Evolutionary conservation across 2,113 vertebrate species (phyloP), one percentile per base, ranked within the genome.

Genomic region (Marmota monax): DNA sequence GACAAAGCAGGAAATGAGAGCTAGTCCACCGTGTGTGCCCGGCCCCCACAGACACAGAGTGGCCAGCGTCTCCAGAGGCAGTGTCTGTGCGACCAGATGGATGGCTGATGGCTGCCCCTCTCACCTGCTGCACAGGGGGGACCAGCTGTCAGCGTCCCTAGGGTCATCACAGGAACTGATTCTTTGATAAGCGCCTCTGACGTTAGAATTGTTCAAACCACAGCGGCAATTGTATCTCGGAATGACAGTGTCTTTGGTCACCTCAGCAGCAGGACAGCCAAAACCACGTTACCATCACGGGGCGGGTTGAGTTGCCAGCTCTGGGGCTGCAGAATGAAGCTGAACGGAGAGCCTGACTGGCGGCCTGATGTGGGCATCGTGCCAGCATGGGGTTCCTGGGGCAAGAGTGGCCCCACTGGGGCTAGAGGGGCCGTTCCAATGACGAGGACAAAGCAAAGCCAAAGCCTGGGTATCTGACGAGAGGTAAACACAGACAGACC

Each of bases 41-140:
- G 61, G 45, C 17, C 37, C 27, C 67, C 10, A 4, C 10, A 39
- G 56, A 2, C 1, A n/a, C 37, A 45, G 27, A 1, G 34, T 0
- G 1, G 2, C 20, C 69, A 16, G 45, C 23, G 37, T 45, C 72
- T 63, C 67, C 45, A 67, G 48, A 58, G n/a, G 74, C 25, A 48
- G 67, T 9, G 3, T 74, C 32, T 7, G 17, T 14, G 32, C 20
- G 4, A 27, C 0, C 3, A 37, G 42, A n/a, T 69, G 32, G 61
- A n/a, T 0, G 18, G 5, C 2, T 0, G 3, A 5, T 14, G 0
- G 39, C 1, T 39, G 7, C 89, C 80, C 42, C 51, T 1, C 13
- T 18, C 16, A 0, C 2, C 72, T 61, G 63, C 61, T 20, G 17
- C 29, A 22, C 17, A 12, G 39, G 69, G 29, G 32, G 37, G 39